Base-by-base conservation (phyloP, 2,113 vertebrate genomes). In the Candoia aspera region DNA sequence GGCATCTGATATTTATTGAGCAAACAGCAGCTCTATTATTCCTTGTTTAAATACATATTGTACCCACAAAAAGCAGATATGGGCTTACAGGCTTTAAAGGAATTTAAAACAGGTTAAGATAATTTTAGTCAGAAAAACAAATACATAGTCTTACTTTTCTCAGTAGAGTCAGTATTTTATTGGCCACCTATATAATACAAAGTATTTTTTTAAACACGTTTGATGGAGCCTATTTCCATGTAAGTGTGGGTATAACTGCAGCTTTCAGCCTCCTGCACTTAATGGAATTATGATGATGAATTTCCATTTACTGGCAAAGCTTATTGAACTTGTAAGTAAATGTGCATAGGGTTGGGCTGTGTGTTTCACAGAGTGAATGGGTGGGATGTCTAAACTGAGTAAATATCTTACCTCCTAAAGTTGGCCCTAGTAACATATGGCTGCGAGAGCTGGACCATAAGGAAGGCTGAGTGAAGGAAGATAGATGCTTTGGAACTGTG, bases 1-100 rank as follows among this genome's bases (percentile, higher is more conserved):
- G 62, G 54, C 88, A 90, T 33, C 60, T 87, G 64, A 91, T 91
- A 73, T 26, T 87, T 91, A 57, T 37, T 8, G 8, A 86, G 62
- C 85, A 91, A 49, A 79, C 9, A 13, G 49, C 23, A 73, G 60
- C 26, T 53, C 11, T 13, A 62, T 91, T 19, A 87, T 91, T 87
- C 24, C 86, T 91, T 73, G 37, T 37, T 79, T 79, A 9, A 79
- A 79, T 64, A 57, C 53, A 46, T 68, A 87, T 42, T 57, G 21
- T 42, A 42, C 42, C 24, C 54, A 19, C 21, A 62, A 84, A 79
- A 55, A 49, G 23, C n/a, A 79, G 21, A 19, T 46, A 19, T 90
- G 46, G 6, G 9, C 0, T 60, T 60, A 59, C 10, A 90, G 54
- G 12, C 5, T 62, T 84, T 79, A n/a, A n/a, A 73, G 15, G 15